Evolutionary conservation across 2,113 vertebrate genomes (phyloP).

Genomic region (Odocoileus hemionus): DNA sequence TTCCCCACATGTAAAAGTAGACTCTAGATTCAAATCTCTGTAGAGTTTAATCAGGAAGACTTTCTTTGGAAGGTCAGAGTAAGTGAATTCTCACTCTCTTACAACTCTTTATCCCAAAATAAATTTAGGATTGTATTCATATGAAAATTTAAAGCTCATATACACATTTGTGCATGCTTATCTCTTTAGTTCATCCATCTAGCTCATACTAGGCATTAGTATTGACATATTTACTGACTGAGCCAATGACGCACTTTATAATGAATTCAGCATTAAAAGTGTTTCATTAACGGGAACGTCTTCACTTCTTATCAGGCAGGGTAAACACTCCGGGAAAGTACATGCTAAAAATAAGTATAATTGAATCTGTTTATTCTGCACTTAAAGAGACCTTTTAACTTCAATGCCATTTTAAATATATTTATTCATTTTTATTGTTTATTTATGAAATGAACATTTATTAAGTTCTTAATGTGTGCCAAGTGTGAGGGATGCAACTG

Average conservation of each 20-base stretch:
- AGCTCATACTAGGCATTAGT: background rate
- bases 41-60: background rate
- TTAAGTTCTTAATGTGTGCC: background rate
- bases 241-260: background rate
- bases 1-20: background rate
- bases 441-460: background rate
- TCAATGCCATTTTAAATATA: background rate
- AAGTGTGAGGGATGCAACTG: fast-evolving
- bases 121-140: background rate
- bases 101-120: background rate
- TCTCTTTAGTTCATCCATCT: background rate
- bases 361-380: background rate
- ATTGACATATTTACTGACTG: background rate
- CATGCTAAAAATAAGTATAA: background rate
- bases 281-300: background rate
- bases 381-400: background rate
- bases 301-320: background rate
- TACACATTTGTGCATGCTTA: background rate
- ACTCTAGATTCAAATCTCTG: background rate
- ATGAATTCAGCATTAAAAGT: background rate
- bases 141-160: background rate
- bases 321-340: background rate
- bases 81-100: background rate
- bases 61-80: background rate
- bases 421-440: background rate